These are phyloP conservation scores for Channa maculata DNA, from an alignment of 2,113 vertebrate species.

Conservation along the genomic window DNA sequence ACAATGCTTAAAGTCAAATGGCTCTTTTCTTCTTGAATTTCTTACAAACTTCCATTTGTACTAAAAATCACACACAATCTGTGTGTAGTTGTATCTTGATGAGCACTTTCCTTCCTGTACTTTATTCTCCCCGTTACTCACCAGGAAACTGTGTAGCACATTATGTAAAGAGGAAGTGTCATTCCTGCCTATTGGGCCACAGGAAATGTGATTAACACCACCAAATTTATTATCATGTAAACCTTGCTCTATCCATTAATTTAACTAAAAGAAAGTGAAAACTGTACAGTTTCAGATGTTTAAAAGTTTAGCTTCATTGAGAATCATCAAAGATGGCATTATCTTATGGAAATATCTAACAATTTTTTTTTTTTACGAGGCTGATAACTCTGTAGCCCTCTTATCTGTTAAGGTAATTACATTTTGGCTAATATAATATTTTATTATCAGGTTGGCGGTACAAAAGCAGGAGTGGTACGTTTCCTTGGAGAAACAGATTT, in stretches of 20 bases:
- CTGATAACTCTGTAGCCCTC: conserved; percentile 39
- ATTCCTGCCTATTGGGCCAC: conserved; percentile 27
- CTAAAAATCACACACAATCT: not conserved
- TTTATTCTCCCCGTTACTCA: not conserved
- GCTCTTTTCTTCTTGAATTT: not conserved
- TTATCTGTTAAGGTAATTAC: conserved; percentile 44
- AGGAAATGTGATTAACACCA: conserved; percentile 35
- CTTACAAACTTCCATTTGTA: not conserved
- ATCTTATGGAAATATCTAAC: conserved; percentile 46
- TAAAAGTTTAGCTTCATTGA: conserved; percentile 7
- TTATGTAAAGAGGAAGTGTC: conserved; percentile 52
- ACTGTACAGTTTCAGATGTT: not conserved
- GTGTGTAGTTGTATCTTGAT: conserved; percentile 13
- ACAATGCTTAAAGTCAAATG: not conserved
- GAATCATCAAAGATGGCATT: conserved; percentile 2
- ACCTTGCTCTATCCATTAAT: conserved; percentile 7
- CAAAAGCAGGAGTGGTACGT: conserved; percentile 96
- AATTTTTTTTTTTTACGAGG: conserved; percentile 34
- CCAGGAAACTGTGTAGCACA: not conserved
- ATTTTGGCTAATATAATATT: conserved; percentile 18
- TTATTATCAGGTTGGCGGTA: conserved; percentile 90
- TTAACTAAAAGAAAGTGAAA: not conserved
- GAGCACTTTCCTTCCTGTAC: conserved; percentile 39
- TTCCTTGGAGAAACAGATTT: conserved; percentile 98
- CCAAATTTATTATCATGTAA: conserved; percentile 13